These are phyloP conservation scores for Ameiurus melas DNA, from an alignment of 2,113 vertebrate genomes.

Conservation along the genomic window DNA sequence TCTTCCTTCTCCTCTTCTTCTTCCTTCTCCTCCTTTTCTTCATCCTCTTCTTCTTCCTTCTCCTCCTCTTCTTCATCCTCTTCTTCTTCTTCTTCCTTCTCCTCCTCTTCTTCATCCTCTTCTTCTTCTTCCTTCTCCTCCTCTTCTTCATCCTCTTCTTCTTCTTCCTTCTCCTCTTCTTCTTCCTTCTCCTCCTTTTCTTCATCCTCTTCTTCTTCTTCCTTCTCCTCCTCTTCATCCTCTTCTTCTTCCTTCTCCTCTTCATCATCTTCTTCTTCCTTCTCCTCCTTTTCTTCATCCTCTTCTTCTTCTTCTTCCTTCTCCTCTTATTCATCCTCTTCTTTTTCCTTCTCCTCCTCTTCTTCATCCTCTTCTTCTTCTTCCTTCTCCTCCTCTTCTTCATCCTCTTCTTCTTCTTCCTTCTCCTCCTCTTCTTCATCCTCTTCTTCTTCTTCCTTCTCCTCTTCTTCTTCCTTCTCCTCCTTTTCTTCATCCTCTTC, in stretches of 20 bases:
- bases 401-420: not conserved
- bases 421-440: no score
- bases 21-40: not conserved
- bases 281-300: not conserved
- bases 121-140: no score
- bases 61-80: not conserved
- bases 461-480: no score
- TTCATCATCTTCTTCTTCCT: not conserved
- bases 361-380: not conserved
- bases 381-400: not conserved
- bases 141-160: no score
- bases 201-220: not conserved
- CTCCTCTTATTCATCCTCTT: not conserved
- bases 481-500: no score
- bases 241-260: not conserved
- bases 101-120: no score
- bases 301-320: no score
- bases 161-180: not conserved
- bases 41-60: no score
- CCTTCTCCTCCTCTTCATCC: no score
- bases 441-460: not conserved
- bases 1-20: not conserved
- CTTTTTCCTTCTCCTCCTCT: no score
- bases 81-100: no score
- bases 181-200: not conserved